Evolutionary conservation across 2,797 vertebrate genomes (phyloP).

Genomic region (Alfaro cultratus): DNA sequence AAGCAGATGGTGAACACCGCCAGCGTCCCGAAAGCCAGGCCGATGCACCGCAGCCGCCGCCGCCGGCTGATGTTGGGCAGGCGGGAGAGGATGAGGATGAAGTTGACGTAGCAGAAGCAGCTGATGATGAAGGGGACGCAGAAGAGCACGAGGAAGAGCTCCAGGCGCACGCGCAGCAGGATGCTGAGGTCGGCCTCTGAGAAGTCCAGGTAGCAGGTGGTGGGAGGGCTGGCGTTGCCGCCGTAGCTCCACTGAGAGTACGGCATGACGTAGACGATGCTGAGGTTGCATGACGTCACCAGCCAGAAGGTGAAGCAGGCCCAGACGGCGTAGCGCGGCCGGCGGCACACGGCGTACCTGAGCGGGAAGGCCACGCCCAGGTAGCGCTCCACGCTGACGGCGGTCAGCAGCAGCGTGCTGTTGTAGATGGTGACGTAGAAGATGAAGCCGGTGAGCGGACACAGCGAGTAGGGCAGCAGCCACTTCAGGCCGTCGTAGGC

Average conservation of each 20-base stretch:
- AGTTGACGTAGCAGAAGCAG: slow-evolving; percentile 86
- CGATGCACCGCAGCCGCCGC: slow-evolving; percentile 81
- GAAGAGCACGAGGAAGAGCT: slow-evolving; percentile 86
- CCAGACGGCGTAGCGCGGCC: slow-evolving; percentile 72
- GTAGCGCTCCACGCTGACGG: slow-evolving; percentile 87
- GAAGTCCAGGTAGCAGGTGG: slow-evolving; percentile 84
- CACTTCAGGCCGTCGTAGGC: slow-evolving; percentile 76
- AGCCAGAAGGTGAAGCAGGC: slow-evolving; percentile 82
- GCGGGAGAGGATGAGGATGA: slow-evolving; percentile 82
- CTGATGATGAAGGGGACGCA: slow-evolving; percentile 85
- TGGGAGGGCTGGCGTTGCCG: slow-evolving; percentile 7
- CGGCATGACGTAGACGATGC: slow-evolving; percentile 83
- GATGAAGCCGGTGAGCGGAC: slow-evolving; percentile 82
- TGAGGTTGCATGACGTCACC: slow-evolving; percentile 83
- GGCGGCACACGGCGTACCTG: slow-evolving; percentile 81
- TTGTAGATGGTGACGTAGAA: slow-evolving; percentile 92
- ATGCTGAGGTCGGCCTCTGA: slow-evolving; percentile 67
- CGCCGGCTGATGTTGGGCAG: slow-evolving; percentile 77
- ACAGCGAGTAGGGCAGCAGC: slow-evolving; percentile 75
- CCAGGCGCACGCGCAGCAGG: slow-evolving; percentile 82
- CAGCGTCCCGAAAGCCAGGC: slow-evolving; percentile 83
- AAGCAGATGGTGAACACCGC: slow-evolving; percentile 88
- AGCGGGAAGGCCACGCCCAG: slow-evolving; percentile 87
- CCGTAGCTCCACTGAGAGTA: slow-evolving; percentile 37
- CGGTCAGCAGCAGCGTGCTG: slow-evolving; percentile 88